Evolutionary conservation across 2,113 vertebrate species (phyloP), one percentile per base, ranked within the genome.

Genomic region (Marmota flaviventris): DNA sequence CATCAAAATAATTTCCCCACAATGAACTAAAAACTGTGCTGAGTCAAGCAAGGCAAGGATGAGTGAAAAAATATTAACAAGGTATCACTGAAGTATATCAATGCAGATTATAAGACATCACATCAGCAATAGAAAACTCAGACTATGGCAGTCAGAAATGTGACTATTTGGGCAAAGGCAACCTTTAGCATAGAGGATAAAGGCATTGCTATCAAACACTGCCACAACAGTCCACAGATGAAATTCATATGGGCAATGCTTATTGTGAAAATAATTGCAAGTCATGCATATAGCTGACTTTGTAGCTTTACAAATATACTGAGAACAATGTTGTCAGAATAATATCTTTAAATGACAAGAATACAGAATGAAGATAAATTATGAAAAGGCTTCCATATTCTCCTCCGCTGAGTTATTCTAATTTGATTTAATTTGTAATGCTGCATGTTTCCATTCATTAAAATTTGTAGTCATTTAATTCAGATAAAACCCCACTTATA

Each of bases 391-490:
- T 91, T 94, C 39, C 39, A 7, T 75, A 70, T 89, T 82, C 58
- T 92, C 61, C 34, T 85, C 8, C 34, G 56, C 82, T 20, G 92
- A 34, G 18, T 83, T 85, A 83, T 84, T 92, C 85, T 85, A 65
- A 96, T 84, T 85, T 95, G 87, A 96, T 94, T 92, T 4, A 45
- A n/a, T 96, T 91, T 96, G 13, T 91, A 82, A 82, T 37, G 48
- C 76, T 83, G 61, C 45, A 89, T 67, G 72, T 93, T 96, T 95
- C 70, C 27, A 78, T 91, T 97, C 88, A 92, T 95, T 97, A 91
- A 91, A 93, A 96, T 37, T 85, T 81, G 39, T 10, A 75, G 45
- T 79, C 22, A 70, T 9, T 4, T 42, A 91, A 34, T 70, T 92
- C n/a, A 94, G 37, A 90, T 22, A 63, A 61, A 82, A 92, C 45